Conservation (phyloP, 2,113 vertebrate genomes). For the Carettochelys insculpta region DNA sequence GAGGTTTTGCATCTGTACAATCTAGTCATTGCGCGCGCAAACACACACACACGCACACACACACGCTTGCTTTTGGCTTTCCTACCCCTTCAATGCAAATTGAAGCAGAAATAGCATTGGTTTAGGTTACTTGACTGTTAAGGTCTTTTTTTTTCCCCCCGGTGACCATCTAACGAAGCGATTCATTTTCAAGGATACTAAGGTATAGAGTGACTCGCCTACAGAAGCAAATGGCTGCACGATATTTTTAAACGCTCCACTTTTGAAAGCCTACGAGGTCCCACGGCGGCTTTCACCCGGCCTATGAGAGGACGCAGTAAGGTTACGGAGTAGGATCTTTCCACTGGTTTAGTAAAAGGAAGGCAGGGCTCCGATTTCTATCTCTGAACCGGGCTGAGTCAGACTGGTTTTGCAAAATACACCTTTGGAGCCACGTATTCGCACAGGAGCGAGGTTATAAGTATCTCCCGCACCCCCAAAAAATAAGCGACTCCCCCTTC, state of each 20-base stretch:
- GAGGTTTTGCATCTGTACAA: too few species aligned
- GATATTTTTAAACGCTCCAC: not conserved
- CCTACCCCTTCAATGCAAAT: conserved; percentile 1
- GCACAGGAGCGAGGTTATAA: too few species aligned
- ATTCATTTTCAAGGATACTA: conserved; percentile 67
- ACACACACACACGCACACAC: not conserved
- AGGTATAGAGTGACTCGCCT: conserved; percentile 55
- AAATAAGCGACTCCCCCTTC: not conserved
- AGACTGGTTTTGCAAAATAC: conserved; percentile 27
- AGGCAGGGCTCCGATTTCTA: not conserved
- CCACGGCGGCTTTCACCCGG: not conserved
- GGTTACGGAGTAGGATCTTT: not conserved
- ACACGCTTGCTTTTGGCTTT: rapidly evolving
- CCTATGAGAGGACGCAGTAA: not conserved
- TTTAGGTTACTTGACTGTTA: conserved; percentile 66
- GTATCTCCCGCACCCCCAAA: not conserved
- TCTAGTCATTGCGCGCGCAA: too few species aligned
- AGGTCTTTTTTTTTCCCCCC: conserved; percentile 55
- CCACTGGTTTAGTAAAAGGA: not conserved
- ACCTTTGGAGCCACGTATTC: not conserved
- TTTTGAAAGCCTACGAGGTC: not conserved
- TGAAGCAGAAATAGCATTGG: conserved; percentile 61
- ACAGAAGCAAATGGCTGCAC: conserved; percentile 62
- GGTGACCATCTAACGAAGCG: conserved; percentile 70
- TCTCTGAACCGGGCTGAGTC: not conserved